Conservation (phyloP, 2,888 invertebrate genomes). For the Tipula confusa region DNA sequence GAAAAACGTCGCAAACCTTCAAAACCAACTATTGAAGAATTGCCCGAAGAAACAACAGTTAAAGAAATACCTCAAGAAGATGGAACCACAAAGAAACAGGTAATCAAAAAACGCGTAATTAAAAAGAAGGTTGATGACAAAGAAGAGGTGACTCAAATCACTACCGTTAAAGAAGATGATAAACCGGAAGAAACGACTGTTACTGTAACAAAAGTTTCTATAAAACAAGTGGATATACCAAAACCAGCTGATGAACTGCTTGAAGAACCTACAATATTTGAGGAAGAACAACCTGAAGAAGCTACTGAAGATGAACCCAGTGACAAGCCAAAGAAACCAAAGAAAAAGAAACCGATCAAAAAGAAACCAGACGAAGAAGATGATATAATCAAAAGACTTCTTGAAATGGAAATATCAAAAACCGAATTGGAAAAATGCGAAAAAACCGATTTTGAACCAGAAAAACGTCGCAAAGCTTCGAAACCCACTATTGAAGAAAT, state of each 20-base stretch:
- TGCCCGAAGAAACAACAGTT: slow-evolving; percentile 46
- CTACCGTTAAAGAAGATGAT: slow-evolving; percentile 42
- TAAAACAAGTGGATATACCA: no score
- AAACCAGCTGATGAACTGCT: no score
- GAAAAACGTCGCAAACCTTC: slow-evolving; percentile 38
- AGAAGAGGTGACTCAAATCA: slow-evolving; percentile 36
- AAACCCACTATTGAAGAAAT: slow-evolving; percentile 43
- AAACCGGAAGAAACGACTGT: slow-evolving; percentile 44
- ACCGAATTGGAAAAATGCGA: slow-evolving; percentile 43
- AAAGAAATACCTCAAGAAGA: slow-evolving; percentile 47
- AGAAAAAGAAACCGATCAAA: slow-evolving; percentile 41
- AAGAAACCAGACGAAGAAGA: slow-evolving; percentile 37
- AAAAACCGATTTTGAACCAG: slow-evolving; percentile 42
- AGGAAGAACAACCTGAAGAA: slow-evolving; percentile 44
- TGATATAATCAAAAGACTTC: slow-evolving; percentile 41
- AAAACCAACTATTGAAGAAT: slow-evolving; percentile 38
- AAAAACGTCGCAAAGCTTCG: slow-evolving; percentile 41
- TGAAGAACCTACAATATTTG: slow-evolving; percentile 43
- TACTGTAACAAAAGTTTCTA: no score
- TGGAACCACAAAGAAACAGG: slow-evolving; percentile 39
- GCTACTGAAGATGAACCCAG: slow-evolving; percentile 39
- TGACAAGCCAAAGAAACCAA: slow-evolving; percentile 43
- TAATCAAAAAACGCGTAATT: slow-evolving; percentile 46
- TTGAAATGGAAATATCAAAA: slow-evolving; percentile 41
- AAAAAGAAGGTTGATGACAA: slow-evolving; percentile 45